These are phyloP conservation scores for Periphyllus acericola DNA, from an alignment of 2,888 invertebrate genomes.

Conservation along the genomic window DNA sequence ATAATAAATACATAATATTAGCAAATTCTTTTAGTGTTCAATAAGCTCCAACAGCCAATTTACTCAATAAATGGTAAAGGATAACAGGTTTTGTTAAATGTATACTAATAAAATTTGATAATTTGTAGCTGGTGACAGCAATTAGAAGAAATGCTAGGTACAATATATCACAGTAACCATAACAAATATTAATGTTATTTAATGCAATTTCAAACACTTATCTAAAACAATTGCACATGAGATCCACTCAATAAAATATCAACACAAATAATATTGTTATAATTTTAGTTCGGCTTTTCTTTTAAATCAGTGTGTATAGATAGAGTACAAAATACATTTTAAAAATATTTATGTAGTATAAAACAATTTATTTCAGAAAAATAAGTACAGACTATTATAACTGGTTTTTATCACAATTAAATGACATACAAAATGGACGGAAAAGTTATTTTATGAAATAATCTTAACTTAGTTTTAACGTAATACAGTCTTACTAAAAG, in stretches of 20 bases:
- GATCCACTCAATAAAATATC: background rate
- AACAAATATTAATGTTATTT: no score
- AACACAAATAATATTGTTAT: background rate
- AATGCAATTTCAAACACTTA: no score
- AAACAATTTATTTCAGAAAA: constrained; percentile 16
- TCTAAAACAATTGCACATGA: no score
- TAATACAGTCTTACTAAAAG: background rate
- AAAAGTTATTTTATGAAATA: background rate
- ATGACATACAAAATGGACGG: constrained; percentile 31
- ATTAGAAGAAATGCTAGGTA: no score
- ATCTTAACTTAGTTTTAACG: background rate
- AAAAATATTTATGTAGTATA: background rate
- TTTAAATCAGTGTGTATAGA: background rate
- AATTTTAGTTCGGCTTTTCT: background rate
- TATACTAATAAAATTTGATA: no score
- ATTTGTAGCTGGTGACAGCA: no score
- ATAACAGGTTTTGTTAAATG: no score
- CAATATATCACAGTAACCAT: no score
- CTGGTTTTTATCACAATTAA: background rate
- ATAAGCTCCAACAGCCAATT: no score
- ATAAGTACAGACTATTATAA: background rate
- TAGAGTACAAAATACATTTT: background rate
- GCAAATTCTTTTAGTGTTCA: no score
- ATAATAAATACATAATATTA: no score
- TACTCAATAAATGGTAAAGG: no score